A percentile compares a stretch with the other conserved stretches of the same genome.
Conservation (phyloP, 2,888 invertebrate species). For the Eulithis prunata region DNA sequence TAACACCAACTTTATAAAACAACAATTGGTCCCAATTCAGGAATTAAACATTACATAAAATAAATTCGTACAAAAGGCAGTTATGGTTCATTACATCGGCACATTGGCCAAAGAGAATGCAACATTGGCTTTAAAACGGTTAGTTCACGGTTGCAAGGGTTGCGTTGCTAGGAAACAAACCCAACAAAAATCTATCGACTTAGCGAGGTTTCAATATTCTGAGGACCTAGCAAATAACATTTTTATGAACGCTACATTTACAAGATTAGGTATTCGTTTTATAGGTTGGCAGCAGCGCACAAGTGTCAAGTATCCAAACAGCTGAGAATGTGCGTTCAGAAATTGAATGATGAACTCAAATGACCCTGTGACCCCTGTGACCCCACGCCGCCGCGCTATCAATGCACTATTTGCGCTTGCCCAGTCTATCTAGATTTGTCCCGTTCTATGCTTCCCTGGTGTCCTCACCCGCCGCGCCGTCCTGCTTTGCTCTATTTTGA, state of each 20-base stretch:
- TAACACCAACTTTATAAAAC: constrained; percentile 36
- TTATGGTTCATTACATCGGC: constrained; percentile 70
- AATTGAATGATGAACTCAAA: constrained; percentile 9
- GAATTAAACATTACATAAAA: constrained; percentile 56
- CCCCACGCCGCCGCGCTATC: background rate
- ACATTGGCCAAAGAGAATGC: no score
- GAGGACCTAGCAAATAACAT: background rate
- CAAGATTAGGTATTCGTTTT: background rate
- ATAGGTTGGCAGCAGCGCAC: constrained; percentile 29
- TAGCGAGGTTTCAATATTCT: background rate
- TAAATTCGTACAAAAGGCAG: constrained; percentile 76
- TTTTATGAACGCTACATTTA: constrained; percentile 19
- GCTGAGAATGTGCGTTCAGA: constrained; percentile 17
- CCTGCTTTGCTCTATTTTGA: no score
- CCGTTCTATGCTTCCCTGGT: no score
- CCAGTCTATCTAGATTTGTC: no score
- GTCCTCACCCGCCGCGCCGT: no score
- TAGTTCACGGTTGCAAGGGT: constrained; percentile 53
- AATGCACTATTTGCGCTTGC: no score
- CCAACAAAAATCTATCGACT: constrained; percentile 1
- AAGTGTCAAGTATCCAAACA: constrained; percentile 18
- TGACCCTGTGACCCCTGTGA: constrained; percentile 9
- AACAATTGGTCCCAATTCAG: constrained; percentile 66
- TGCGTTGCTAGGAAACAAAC: constrained; percentile 49
- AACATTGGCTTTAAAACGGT: constrained; percentile 39